Conservation (phyloP, 2,797 vertebrate species). For the Poecile montanus region DNA sequence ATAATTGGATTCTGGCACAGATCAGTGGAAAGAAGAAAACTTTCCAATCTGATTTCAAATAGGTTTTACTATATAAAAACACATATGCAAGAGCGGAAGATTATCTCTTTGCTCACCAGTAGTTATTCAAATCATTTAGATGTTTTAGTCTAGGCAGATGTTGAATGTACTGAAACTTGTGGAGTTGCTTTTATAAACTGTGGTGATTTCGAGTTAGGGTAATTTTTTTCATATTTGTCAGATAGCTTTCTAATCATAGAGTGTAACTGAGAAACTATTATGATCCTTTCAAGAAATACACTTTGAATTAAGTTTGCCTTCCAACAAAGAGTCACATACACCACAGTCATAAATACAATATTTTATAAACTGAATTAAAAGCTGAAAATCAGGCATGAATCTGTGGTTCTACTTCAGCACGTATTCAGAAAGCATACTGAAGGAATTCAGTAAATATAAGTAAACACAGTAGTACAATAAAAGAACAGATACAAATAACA, state of each 20-base stretch:
- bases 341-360: neutral
- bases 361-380: neutral
- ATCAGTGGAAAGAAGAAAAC: constrained; percentile 56
- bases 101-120: neutral
- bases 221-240: neutral
- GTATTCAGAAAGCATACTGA: neutral
- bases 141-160: neutral
- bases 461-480: neutral
- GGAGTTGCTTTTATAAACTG: neutral
- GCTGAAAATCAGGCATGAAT: neutral
- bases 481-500: neutral
- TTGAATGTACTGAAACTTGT: neutral
- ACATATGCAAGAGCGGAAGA: neutral
- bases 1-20: constrained; percentile 62
- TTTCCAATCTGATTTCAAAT: constrained; percentile 45
- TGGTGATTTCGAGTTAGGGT: neutral
- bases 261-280: neutral
- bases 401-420: neutral
- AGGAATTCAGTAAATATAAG: neutral
- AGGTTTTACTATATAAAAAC: constrained; percentile 25
- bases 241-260: neutral
- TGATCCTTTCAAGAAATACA: neutral
- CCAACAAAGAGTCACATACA: neutral
- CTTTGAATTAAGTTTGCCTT: neutral
- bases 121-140: neutral